phyloP scores from a whole-genome alignment of 2,888 invertebrate species.

The Buathra laborator region DNA sequence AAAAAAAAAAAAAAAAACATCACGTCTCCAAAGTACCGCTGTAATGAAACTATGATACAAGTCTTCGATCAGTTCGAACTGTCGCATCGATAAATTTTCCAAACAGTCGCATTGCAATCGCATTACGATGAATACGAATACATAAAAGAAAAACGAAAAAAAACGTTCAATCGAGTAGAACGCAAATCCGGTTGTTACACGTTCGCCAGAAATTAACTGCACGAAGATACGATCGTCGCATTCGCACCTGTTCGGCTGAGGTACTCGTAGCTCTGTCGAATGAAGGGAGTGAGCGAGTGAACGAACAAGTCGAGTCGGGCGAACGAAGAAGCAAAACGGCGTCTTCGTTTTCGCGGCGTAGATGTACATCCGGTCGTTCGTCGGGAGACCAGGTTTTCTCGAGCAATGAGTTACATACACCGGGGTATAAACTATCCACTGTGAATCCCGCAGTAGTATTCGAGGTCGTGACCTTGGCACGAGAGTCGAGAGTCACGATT shows the following conservation, averaged over 20 bases:
- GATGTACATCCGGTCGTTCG: conserved; percentile 60
- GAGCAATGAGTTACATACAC: conserved; percentile 47
- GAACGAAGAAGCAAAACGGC: conserved; percentile 43
- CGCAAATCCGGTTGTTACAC: conserved; percentile 71
- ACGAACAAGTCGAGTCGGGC: conserved; percentile 49
- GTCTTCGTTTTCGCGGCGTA: conserved; percentile 63
- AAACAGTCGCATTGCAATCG: conserved; percentile 24
- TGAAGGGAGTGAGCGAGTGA: conserved; percentile 64
- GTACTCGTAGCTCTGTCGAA: conserved; percentile 62
- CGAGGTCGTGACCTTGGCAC: conserved; percentile 66
- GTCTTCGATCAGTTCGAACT: conserved; percentile 22
- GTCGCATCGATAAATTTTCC: conserved; percentile 42
- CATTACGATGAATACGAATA: conserved; percentile 8
- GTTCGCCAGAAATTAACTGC: conserved; percentile 75
- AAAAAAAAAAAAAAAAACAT: not conserved
- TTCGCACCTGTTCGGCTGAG: conserved; percentile 75
- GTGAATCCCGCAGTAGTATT: conserved; percentile 32
- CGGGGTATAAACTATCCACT: conserved; percentile 2
- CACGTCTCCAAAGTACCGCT: too few species aligned
- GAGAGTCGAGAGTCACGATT: conserved; percentile 60
- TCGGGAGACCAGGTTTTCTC: conserved; percentile 38
- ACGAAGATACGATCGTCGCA: conserved; percentile 73
- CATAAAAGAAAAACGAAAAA: conserved; percentile 14
- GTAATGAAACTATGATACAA: too few species aligned
- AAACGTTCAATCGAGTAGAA: conserved; percentile 43